Conservation (phyloP, 1,140 invertebrate genomes). For the Ceratosolen solmsi region DNA sequence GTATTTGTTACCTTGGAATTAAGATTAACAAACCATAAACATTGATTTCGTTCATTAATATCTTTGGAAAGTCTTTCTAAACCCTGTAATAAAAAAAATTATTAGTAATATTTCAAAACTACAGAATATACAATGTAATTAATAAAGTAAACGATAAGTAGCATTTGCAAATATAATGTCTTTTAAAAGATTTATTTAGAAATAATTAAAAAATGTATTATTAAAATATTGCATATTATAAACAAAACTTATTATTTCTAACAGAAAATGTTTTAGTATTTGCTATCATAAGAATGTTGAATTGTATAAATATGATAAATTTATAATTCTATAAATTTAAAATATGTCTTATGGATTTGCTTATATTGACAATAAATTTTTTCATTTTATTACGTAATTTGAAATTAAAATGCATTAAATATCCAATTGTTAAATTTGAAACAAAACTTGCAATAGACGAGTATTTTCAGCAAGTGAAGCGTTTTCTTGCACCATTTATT, state of each 20-base stretch:
- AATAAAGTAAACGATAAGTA: not conserved
- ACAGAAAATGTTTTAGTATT: not conserved
- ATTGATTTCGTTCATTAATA: conserved; percentile 63
- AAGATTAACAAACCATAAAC: conserved; percentile 66
- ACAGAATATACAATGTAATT: not conserved
- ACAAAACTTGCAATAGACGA: too few species aligned
- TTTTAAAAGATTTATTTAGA: not conserved
- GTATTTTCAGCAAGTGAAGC: too few species aligned
- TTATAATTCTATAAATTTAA: too few species aligned
- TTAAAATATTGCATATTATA: not conserved
- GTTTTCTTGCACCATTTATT: too few species aligned
- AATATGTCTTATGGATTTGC: too few species aligned
- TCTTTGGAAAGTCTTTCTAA: conserved; percentile 64
- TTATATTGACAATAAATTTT: too few species aligned
- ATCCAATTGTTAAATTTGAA: too few species aligned
- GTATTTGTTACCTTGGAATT: conserved; percentile 54
- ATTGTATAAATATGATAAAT: too few species aligned
- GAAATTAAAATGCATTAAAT: too few species aligned
- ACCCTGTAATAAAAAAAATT: conserved; percentile 57
- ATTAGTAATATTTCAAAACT: too few species aligned
- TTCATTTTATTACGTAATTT: too few species aligned
- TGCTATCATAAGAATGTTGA: too few species aligned
- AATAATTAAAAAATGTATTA: not conserved
- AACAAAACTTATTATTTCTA: not conserved
- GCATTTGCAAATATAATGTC: not conserved